phyloP scores from a whole-genome alignment of 2,113 vertebrate species.

The Colius striatus region DNA sequence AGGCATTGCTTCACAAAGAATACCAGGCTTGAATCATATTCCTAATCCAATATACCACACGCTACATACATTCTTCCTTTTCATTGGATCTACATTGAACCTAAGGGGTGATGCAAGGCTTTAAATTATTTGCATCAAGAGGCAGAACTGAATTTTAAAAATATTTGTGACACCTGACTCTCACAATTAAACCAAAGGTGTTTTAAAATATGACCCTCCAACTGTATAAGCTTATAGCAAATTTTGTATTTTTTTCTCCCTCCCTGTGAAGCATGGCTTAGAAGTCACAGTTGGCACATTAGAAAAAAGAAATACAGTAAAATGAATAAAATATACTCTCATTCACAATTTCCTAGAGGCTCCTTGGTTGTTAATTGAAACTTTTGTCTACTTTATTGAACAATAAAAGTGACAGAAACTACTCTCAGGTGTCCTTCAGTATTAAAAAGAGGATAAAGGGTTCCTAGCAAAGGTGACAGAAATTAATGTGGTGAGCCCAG shows the following conservation, averaged over 20 bases:
- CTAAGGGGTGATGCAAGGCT: neutral
- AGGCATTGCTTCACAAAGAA: fast-evolving
- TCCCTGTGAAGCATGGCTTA: slow-evolving; percentile 28
- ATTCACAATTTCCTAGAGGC: slow-evolving; percentile 79
- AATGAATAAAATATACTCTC: slow-evolving; percentile 81
- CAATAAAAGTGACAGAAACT: slow-evolving; percentile 85
- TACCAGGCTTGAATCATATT: neutral
- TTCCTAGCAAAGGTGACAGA: slow-evolving; percentile 81
- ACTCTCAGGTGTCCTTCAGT: slow-evolving; percentile 83
- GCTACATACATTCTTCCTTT: neutral
- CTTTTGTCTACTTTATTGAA: slow-evolving; percentile 86
- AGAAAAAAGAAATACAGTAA: slow-evolving; percentile 80
- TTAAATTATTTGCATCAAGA: neutral
- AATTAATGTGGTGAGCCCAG: slow-evolving; percentile 81
- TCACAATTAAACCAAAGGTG: neutral
- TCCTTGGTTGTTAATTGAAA: slow-evolving; percentile 83
- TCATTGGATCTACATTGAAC: neutral
- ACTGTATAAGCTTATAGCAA: neutral
- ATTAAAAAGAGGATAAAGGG: slow-evolving; percentile 82
- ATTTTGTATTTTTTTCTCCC: neutral
- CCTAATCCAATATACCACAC: neutral
- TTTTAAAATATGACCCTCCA: neutral
- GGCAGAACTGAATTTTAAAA: neutral
- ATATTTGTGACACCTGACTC: neutral
- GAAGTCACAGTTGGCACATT: slow-evolving; percentile 71